A percentile compares a stretch with the other conserved stretches of the same genome.
Evolutionary conservation across 2,113 vertebrate species (phyloP).

Genomic region (Stegastes partitus): DNA sequence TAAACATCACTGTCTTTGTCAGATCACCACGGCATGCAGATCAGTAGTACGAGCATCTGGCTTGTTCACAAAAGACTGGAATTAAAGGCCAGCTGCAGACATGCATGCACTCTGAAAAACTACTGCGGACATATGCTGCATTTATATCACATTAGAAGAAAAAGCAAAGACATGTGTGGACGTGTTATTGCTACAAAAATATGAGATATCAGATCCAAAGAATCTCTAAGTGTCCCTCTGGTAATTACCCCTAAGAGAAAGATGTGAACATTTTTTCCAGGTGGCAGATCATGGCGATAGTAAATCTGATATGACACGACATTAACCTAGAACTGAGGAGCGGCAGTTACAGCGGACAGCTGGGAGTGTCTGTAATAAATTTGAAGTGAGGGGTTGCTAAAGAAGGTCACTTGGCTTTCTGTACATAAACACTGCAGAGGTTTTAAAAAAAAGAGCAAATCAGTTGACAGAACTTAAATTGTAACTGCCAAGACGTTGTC

Average conservation of each 20-base stretch:
- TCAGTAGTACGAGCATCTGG: not conserved
- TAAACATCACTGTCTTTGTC: slow-evolving; percentile 31
- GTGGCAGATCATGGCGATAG: slow-evolving; percentile 45
- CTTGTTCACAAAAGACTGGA: slow-evolving; percentile 1
- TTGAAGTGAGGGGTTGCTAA: slow-evolving; percentile 19
- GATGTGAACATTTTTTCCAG: slow-evolving; percentile 59
- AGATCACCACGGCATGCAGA: slow-evolving; percentile 12
- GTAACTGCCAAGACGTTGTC: slow-evolving; percentile 1
- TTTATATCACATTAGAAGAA: slow-evolving; percentile 18
- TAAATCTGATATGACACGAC: slow-evolving; percentile 58
- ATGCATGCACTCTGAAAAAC: not conserved
- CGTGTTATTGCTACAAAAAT: slow-evolving; percentile 16
- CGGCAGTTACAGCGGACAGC: slow-evolving; percentile 17
- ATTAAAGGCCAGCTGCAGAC: slow-evolving; percentile 10
- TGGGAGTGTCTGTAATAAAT: slow-evolving; percentile 50
- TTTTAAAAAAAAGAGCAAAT: slow-evolving; percentile 44
- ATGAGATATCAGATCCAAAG: not conserved
- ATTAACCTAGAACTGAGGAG: slow-evolving; percentile 63
- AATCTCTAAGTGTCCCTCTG: slow-evolving; percentile 18
- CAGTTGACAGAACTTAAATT: slow-evolving; percentile 38
- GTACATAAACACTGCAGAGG: slow-evolving; percentile 11
- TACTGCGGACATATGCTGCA: not conserved
- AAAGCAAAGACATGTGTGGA: not conserved
- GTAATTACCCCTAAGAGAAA: slow-evolving; percentile 58
- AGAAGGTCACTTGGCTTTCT: slow-evolving; percentile 11